These are phyloP conservation scores for Galerucella pusilla DNA, from an alignment of 2,888 invertebrate species.

Conservation along the genomic window DNA sequence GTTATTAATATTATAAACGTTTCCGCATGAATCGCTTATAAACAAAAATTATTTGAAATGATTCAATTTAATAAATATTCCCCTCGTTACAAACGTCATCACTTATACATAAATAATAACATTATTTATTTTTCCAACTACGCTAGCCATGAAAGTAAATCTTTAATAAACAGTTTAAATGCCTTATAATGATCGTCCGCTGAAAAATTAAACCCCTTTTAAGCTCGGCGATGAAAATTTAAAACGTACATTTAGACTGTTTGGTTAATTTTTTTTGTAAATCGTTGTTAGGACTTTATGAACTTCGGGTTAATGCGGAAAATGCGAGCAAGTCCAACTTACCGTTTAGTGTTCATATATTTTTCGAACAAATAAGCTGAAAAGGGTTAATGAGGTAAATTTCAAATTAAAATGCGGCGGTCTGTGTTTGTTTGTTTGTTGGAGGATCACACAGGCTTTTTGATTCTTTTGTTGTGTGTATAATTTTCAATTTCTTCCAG, in stretches of 20 bases:
- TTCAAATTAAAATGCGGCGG: not conserved
- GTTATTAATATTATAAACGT: no score
- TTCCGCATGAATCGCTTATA: no score
- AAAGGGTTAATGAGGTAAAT: conserved; percentile 1
- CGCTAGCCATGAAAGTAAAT: not conserved
- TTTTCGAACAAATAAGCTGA: conserved; percentile 4
- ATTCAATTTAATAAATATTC: no score
- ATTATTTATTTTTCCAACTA: no score
- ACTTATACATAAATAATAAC: no score
- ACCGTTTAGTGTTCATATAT: conserved; percentile 8
- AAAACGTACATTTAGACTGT: conserved; percentile 6
- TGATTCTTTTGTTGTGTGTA: not conserved
- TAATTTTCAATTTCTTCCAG: not conserved
- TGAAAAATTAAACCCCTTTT: not conserved
- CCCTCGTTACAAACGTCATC: no score
- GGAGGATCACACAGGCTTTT: not conserved
- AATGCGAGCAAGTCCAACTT: conserved; percentile 1
- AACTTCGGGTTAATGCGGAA: conserved; percentile 14
- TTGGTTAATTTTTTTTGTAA: not conserved
- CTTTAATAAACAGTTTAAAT: not conserved
- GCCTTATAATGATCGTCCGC: not conserved
- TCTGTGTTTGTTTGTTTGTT: not conserved
- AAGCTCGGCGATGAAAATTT: conserved; percentile 10
- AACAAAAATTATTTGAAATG: no score
- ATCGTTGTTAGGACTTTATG: conserved; percentile 8